Conservation (phyloP, 2,113 vertebrate species). For the Bungarus multicinctus region DNA sequence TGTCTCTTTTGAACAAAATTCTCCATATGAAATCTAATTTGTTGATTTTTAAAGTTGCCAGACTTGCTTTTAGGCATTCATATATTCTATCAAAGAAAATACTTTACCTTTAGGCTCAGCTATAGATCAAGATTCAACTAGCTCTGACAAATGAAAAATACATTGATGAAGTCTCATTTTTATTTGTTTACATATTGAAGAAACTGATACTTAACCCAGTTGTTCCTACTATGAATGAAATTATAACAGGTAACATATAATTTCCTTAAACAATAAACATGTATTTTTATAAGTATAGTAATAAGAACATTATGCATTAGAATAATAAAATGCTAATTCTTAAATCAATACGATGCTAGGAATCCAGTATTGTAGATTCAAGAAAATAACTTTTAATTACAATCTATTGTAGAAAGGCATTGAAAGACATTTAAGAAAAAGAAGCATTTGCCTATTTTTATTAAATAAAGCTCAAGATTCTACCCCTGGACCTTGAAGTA, state of each 20-base stretch:
- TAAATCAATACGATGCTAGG: background rate
- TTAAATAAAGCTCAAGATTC: background rate
- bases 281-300: background rate
- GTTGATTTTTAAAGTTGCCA: background rate
- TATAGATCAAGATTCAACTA: slow-evolving; percentile 11
- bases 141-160: slow-evolving; percentile 35
- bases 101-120: slow-evolving; percentile 14
- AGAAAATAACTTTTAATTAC: background rate
- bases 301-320: background rate
- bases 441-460: background rate
- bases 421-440: background rate
- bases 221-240: slow-evolving; percentile 15
- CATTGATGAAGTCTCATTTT: slow-evolving; percentile 30
- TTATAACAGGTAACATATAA: background rate
- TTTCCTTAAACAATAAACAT: background rate
- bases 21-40: slow-evolving; percentile 17
- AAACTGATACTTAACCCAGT: slow-evolving; percentile 34
- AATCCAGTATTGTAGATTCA: background rate
- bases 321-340: background rate
- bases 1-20: slow-evolving; percentile 34
- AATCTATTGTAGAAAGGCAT: background rate
- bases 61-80: slow-evolving; percentile 28
- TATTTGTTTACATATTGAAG: slow-evolving; percentile 7
- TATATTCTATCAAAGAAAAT: slow-evolving; percentile 27
- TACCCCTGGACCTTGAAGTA: background rate